Evolutionary conservation across 1,140 invertebrate species (phyloP), one percentile per base, ranked within the genome.

Genomic region (Zelostemma sp.): DNA sequence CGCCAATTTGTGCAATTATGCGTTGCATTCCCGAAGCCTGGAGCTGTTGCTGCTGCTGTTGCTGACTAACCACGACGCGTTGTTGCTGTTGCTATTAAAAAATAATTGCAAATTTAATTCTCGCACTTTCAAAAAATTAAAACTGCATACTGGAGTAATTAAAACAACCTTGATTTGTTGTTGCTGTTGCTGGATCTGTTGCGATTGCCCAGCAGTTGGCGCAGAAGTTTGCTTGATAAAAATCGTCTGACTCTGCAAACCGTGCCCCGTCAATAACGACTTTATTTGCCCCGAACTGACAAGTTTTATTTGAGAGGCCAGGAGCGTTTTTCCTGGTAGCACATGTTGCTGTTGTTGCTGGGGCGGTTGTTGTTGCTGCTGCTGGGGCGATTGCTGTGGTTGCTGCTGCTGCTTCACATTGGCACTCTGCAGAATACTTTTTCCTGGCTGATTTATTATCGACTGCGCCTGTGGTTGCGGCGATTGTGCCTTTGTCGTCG

Each of bases 1-100:
- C 83, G n/a, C 84, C 83, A 6, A 86, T 85, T 48, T 86, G 84
- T 0, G 84, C 83, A 6, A 86, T 85, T 57, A 86, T 86, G 6
- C 83, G 76, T 19, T 86, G 84, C 83, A 86, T 85, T 19, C 81
- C 81, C 0, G 82, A 65, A 0, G 74, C 66, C 33, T 82, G 80
- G 12, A 81, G 45, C 17, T 75, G 78, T 67, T 31, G 73, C 56
- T 60, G 75, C 48, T 73, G 74, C 15, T 70, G 71, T 19, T 78
- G 76, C 18, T 78, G 50, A 73, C 58, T 43, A 21, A 74, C 28
- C 33, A 75, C 63, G 1, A 76, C 68, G 0, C 75, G 74, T 18
- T 73, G 58, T 57, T 74, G 75, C 19, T 68, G 72, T 28, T 61
- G 43, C 28, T 75, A 68, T 6, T 31, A 65, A 19, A 11, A 46